Percentiles rank a stretch among this genome's conserved stretches.
Evolutionary conservation across 1,140 invertebrate genomes (phyloP).

Genomic region (Bilobella aurantiaca): DNA sequence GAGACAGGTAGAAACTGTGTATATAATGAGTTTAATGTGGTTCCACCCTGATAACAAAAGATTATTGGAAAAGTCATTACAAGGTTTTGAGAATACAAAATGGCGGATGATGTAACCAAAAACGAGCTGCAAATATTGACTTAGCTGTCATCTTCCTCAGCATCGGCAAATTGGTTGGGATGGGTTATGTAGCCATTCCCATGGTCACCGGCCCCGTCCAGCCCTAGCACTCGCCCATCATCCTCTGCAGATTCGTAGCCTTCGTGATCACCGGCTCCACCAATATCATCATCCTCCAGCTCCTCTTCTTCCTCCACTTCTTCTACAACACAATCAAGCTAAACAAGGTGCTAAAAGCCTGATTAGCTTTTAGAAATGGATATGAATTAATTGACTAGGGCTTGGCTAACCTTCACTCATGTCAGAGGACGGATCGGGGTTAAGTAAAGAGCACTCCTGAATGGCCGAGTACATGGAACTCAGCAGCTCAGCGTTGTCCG

Average conservation of each 20-base stretch:
- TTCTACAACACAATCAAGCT: background rate
- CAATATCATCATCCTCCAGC: no score
- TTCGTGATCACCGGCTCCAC: conserved; percentile 11
- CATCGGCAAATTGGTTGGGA: background rate
- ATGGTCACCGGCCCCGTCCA: background rate
- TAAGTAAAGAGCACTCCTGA: conserved; percentile 28
- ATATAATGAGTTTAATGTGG: no score
- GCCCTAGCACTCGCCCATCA: background rate
- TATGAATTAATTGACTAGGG: background rate
- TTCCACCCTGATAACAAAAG: no score
- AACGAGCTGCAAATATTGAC: no score
- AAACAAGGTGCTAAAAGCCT: background rate
- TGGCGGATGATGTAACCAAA: no score
- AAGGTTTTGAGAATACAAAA: no score
- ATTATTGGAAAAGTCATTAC: no score
- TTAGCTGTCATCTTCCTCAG: background rate
- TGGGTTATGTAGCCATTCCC: background rate
- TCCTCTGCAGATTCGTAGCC: conserved; percentile 12
- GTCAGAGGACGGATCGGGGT: conserved; percentile 25
- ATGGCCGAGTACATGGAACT: conserved; percentile 24
- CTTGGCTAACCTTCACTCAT: conserved; percentile 14
- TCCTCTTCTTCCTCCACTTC: conserved; percentile 12
- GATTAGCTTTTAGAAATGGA: background rate
- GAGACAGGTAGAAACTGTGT: no score
- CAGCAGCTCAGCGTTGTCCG: conserved; percentile 19